phyloP scores from a whole-genome alignment of 2,113 vertebrate genomes.

The Hippocampus zosterae region DNA sequence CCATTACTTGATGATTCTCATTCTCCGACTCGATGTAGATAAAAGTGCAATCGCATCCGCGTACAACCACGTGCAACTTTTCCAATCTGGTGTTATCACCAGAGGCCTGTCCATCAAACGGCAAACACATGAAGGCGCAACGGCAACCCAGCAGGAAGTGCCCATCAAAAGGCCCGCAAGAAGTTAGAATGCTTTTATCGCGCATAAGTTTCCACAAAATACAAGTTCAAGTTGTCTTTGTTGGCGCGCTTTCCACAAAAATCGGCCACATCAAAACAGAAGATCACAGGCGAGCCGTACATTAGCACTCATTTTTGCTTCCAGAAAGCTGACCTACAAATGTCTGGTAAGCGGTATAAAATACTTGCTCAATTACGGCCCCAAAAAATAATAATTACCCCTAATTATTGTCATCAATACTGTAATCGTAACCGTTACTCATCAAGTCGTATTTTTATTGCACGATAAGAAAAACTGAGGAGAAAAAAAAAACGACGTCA shows the following conservation, averaged over 20 bases:
- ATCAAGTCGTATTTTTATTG: no score
- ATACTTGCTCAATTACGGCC: no score
- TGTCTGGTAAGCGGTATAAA: no score
- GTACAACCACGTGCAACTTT: constrained; percentile 31
- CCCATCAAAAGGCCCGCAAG: not conserved
- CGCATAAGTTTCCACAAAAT: not conserved
- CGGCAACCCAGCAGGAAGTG: not conserved
- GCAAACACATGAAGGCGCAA: not conserved
- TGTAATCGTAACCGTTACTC: no score
- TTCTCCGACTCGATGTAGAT: constrained; percentile 50
- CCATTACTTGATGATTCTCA: constrained; percentile 48
- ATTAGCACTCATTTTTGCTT: not conserved
- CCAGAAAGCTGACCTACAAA: no score
- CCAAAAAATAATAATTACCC: no score
- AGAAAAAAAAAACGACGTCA: no score
- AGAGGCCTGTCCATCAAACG: constrained; percentile 29
- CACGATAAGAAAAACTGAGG: no score
- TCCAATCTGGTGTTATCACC: constrained; percentile 45
- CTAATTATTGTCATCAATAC: no score
- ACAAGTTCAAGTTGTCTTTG: not conserved
- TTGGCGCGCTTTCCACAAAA: not conserved
- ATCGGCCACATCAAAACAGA: not conserved
- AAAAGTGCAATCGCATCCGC: constrained; percentile 1
- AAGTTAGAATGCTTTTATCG: not conserved
- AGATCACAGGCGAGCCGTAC: not conserved